Percentiles rank a stretch among this genome's conserved stretches.
Conservation (phyloP, 2,113 vertebrate species). For the Brachyhypopomus occidentalis region DNA sequence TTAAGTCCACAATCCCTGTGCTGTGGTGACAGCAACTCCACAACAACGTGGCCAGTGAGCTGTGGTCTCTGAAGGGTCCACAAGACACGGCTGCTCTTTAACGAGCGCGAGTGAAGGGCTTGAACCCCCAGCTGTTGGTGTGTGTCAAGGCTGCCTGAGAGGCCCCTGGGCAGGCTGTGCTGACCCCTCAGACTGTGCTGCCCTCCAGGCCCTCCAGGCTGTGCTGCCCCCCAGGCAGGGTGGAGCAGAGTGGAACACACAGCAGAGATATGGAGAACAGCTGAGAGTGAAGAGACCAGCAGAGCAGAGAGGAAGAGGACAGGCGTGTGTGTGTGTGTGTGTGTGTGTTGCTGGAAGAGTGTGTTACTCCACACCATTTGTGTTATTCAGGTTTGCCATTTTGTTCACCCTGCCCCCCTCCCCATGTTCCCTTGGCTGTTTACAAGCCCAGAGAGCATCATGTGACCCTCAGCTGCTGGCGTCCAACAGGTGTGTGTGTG, state of each 20-base stretch:
- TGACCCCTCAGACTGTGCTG: too few relatives aligned
- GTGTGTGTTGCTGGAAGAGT: conserved; percentile 11
- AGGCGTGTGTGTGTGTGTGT: conserved; percentile 5
- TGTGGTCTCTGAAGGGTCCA: conserved; percentile 34
- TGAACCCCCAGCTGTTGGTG: conserved; percentile 65
- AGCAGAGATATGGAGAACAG: conserved; percentile 50
- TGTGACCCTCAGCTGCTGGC: conserved; percentile 71
- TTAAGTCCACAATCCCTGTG: neutral
- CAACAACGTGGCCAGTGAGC: conserved; percentile 32
- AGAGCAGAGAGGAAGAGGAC: neutral
- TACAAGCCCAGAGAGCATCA: conserved; percentile 60
- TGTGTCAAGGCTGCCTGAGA: conserved; percentile 76
- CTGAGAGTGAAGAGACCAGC: conserved; percentile 36
- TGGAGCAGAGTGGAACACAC: conserved; percentile 27
- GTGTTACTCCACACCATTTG: conserved; percentile 52
- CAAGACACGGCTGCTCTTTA: conserved; percentile 46
- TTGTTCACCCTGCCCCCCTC: conserved; percentile 22
- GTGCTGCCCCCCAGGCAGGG: conserved; percentile 11
- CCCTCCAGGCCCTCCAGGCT: too few relatives aligned
- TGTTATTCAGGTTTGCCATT: conserved; percentile 56
- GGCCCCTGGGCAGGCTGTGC: conserved; percentile 60
- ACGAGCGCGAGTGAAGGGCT: conserved; percentile 57
- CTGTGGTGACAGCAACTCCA: conserved; percentile 30
- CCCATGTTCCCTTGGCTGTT: conserved; percentile 60
- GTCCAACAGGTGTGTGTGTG: conserved; percentile 64